A percentile compares a stretch with the other conserved stretches of the same genome.
Conservation (phyloP, 2,113 vertebrate species). For the Salvelinus fontinalis region DNA sequence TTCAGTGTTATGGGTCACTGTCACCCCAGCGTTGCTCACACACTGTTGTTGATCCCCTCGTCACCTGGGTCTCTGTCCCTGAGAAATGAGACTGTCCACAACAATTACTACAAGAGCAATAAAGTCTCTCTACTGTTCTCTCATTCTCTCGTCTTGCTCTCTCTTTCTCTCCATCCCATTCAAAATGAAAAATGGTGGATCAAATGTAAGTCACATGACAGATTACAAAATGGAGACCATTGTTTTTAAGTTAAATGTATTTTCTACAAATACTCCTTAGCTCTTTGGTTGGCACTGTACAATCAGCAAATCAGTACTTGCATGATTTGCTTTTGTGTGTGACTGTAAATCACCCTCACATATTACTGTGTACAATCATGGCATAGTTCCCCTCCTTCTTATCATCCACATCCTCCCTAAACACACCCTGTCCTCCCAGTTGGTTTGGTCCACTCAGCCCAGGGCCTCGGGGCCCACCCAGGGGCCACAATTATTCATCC, state of each 20-base stretch:
- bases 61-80: constrained; percentile 85
- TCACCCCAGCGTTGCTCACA: constrained; percentile 68
- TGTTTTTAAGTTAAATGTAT: no score
- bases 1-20: constrained; percentile 75
- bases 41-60: constrained; percentile 74
- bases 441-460: constrained; percentile 49
- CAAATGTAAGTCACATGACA: no score
- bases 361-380: constrained; percentile 14
- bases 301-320: no score
- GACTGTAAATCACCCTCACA: neutral
- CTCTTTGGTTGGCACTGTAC: no score
- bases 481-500: constrained; percentile 70
- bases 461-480: constrained; percentile 57
- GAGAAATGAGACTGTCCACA: constrained; percentile 82
- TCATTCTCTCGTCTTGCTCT: constrained; percentile 41
- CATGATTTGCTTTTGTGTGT: no score
- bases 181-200: no score
- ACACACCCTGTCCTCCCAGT: constrained; percentile 2
- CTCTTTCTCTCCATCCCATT: constrained; percentile 68
- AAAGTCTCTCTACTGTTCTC: constrained; percentile 67
- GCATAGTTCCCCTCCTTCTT: constrained; percentile 36
- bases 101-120: constrained; percentile 82
- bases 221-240: no score
- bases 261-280: no score
- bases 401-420: constrained; percentile 6